phyloP scores from a whole-genome alignment of 2,113 vertebrate genomes.

The Spea bombifrons region DNA sequence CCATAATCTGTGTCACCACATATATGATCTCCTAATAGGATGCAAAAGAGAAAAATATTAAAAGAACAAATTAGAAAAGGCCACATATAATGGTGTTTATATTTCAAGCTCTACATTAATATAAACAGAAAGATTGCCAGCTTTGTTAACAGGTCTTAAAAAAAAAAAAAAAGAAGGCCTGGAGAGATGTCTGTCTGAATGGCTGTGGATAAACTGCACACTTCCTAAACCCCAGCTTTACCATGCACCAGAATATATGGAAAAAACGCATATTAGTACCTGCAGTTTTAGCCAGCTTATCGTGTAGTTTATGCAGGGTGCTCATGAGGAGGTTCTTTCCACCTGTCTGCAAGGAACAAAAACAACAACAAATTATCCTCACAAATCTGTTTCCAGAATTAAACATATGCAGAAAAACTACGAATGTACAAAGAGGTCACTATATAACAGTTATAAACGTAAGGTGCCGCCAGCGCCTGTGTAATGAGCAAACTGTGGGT shows the following conservation, averaged over 20 bases:
- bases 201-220: neutral
- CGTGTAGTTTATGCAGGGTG: slow-evolving; percentile 86
- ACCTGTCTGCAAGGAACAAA: slow-evolving; percentile 58
- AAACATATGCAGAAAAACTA: too few species aligned
- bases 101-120: too few species aligned
- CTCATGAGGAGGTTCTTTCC: slow-evolving; percentile 78
- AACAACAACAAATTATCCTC: too few species aligned
- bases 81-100: too few species aligned
- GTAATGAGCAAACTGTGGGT: too few species aligned
- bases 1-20: slow-evolving; percentile 82
- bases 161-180: neutral
- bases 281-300: slow-evolving; percentile 86
- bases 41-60: slow-evolving; percentile 17
- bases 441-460: too few species aligned
- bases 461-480: too few species aligned
- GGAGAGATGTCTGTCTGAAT: neutral
- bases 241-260: too few species aligned
- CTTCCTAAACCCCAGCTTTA: neutral
- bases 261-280: slow-evolving; percentile 66
- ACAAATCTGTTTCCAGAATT: too few species aligned
- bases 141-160: neutral
- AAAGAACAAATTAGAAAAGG: neutral
- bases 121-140: too few species aligned
- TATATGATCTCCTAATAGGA: slow-evolving; percentile 84
- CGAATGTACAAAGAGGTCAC: too few species aligned